Base-by-base conservation (phyloP, 2,113 vertebrate species). In the Theropithecus gelada region DNA sequence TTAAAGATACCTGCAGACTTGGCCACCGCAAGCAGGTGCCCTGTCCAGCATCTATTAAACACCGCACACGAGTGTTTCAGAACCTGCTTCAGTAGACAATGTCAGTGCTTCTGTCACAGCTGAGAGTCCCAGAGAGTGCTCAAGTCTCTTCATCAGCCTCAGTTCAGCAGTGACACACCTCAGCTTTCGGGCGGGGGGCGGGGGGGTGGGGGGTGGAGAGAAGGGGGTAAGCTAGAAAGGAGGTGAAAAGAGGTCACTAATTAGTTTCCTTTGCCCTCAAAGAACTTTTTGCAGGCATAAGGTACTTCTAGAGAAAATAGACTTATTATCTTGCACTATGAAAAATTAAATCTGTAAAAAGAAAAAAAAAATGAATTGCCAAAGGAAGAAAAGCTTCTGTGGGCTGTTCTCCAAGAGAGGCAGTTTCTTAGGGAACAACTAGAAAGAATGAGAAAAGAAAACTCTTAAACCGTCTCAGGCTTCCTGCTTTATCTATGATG, bases 61-160 rank as follows among this genome's bases (percentile, higher is more conserved):
- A 98, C 98, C 98, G 98, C 90, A 93, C 98, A 97, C 61, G 94
- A 98, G 97, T 91, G 96, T 84, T 98, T 98, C 97, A 96, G 76
- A 81, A 81, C 72, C 87, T 97, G 98, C 98, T 97, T 98, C 23
- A 38, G 98, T 52, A 98, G 98, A 97, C 86, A 96, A 94, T 97
- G 97, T 94, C 98, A 97, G 94, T 57, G 97, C 98, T 98, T 98
- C 98, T 97, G 98, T 97, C 95, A 76, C 96, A 96, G 97, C 97
- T 96, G 97, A 98, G 98, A 92, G 88, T 98, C 97, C 95, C 98
- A 97, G 81, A 97, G 66, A 96, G 98, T 96, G 95, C 97, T 98
- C 98, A 97, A 98, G 97, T 97, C 97, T 98, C 98, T 97, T 99
- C 98, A 98, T 98, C 98, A 98, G 98, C 97, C 98, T 98, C 97